phyloP scores from a whole-genome alignment of 2,797 vertebrate genomes.

The Alosa sapidissima region DNA sequence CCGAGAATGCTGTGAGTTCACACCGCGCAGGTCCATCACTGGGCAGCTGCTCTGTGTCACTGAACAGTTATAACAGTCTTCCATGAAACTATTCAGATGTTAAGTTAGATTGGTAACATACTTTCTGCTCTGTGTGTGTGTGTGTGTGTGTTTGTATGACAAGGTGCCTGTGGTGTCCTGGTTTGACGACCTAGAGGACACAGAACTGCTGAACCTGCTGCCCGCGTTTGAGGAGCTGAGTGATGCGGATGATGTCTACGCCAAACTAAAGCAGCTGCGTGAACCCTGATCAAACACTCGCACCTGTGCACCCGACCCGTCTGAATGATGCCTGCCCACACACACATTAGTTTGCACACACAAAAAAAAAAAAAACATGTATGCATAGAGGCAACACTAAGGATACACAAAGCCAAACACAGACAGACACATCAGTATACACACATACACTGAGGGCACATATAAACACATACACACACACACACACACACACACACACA shows the following conservation, averaged over 20 bases:
- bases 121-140: background rate
- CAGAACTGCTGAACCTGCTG: conserved; percentile 87
- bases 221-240: conserved; percentile 91
- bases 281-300: conserved; percentile 66
- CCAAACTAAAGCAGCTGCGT: conserved; percentile 83
- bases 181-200: conserved; percentile 91
- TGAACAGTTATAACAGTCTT: background rate
- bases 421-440: background rate
- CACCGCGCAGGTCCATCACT: background rate
- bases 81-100: background rate
- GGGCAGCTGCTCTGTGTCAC: background rate
- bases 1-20: conserved; percentile 84
- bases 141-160: background rate
- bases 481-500: background rate
- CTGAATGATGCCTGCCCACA: background rate
- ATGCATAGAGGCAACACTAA: background rate
- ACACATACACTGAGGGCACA: background rate
- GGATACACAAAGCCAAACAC: background rate
- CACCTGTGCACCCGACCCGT: background rate
- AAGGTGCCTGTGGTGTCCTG: conserved; percentile 91
- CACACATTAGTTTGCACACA: background rate
- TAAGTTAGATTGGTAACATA: background rate
- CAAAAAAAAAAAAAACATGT: background rate
- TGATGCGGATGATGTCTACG: conserved; percentile 83
- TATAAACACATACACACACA: background rate